phyloP scores from a whole-genome alignment of 2,113 vertebrate genomes.

The Tetraodon nigroviridis region DNA sequence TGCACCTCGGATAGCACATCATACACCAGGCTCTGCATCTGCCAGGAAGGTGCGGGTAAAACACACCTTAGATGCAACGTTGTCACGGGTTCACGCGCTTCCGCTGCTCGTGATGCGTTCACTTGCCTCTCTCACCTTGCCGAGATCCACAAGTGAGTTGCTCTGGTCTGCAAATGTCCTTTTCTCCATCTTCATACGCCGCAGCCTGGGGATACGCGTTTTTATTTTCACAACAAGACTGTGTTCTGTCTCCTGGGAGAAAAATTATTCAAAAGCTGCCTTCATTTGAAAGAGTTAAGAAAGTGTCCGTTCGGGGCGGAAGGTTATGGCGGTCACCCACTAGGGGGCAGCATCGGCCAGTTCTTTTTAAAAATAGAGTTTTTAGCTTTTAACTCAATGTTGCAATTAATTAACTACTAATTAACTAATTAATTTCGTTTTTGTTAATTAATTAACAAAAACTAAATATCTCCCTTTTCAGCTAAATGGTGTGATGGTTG shows the following conservation, averaged over 20 bases:
- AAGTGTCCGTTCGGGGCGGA: too few species aligned
- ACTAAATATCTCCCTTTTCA: too few species aligned
- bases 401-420: too few species aligned
- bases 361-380: too few species aligned
- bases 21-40: constrained; percentile 83
- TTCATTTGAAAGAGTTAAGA: neutral
- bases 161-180: constrained; percentile 86
- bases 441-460: too few species aligned
- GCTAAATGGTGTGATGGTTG: too few species aligned
- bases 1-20: constrained; percentile 83
- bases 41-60: neutral
- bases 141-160: constrained; percentile 82
- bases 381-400: too few species aligned
- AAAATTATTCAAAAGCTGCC: neutral
- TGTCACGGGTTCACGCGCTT: neutral
- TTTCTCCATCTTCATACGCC: constrained; percentile 89
- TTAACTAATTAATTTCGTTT: too few species aligned
- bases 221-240: neutral
- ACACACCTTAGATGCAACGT: constrained; percentile 12
- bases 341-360: too few species aligned
- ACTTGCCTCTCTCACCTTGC: constrained; percentile 71
- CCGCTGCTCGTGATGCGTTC: constrained; percentile 48
- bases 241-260: neutral
- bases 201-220: constrained; percentile 71
- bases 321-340: too few species aligned